Percentiles rank a stretch among this genome's conserved stretches.
phyloP scores from a whole-genome alignment of 37 sponge, comb jelly and placozoan genomes.

The Aplysina aerophoba region DNA sequence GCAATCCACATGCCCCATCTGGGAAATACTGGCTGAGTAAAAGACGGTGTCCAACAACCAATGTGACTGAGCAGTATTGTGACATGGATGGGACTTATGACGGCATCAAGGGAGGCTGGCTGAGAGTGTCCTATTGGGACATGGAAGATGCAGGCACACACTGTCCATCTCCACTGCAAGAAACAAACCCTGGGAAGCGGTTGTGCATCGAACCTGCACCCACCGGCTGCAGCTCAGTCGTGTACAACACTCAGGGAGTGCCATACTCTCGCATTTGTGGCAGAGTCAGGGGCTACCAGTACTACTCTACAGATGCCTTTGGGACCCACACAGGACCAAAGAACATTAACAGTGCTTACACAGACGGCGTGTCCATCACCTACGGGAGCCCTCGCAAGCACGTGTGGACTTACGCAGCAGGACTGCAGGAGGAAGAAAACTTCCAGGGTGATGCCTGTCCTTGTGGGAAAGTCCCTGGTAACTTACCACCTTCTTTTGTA shows the following conservation, averaged over 20 bases:
- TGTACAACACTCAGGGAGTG: neutral
- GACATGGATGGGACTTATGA: neutral
- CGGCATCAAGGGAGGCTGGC: conserved; percentile 16
- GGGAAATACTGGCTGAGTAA: conserved; percentile 2
- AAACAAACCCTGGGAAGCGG: neutral
- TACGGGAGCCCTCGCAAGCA: neutral
- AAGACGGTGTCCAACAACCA: neutral
- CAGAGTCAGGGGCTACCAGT: neutral
- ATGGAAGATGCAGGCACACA: neutral
- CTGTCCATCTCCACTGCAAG: neutral
- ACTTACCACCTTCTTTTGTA: conserved; percentile 7
- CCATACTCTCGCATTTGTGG: conserved; percentile 4
- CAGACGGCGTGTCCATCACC: neutral
- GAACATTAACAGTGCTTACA: neutral
- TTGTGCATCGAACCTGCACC: neutral
- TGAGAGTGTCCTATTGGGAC: neutral
- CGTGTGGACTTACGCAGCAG: conserved; percentile 24
- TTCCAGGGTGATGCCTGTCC: neutral
- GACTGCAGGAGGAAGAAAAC: neutral
- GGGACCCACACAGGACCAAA: neutral
- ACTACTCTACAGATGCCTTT: neutral
- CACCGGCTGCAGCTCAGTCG: neutral
- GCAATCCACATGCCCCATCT: neutral
- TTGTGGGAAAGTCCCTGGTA: neutral
- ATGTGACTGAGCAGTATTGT: neutral